These are phyloP conservation scores for Melinaea marsaeus DNA, from an alignment of 2,888 invertebrate genomes.

Conservation along the genomic window DNA sequence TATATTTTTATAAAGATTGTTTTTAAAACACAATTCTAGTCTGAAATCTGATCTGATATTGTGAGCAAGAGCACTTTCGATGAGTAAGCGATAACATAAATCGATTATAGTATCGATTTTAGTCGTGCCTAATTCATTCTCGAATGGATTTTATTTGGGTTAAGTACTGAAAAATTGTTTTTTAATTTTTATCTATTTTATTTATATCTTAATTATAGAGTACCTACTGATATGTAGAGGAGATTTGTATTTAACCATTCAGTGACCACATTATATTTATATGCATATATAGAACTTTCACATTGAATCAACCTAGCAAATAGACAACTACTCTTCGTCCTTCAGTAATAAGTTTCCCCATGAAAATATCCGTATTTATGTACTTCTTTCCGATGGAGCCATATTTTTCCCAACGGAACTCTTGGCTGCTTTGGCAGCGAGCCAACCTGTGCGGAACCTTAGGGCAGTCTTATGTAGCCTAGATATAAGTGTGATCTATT, in stretches of 20 bases:
- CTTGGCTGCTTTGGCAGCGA: constrained; percentile 40
- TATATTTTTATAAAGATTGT: not conserved
- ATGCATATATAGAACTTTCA: no score
- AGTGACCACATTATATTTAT: no score
- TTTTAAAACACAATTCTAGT: not conserved
- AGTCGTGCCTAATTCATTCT: not conserved
- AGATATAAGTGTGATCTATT: constrained; percentile 40
- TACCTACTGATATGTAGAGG: no score
- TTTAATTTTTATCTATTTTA: no score
- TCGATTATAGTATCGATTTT: not conserved
- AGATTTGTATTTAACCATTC: no score
- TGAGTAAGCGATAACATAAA: constrained; percentile 1
- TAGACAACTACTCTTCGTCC: not conserved
- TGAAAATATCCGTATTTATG: constrained; percentile 35
- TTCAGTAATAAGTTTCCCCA: constrained; percentile 16
- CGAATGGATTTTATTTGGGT: no score
- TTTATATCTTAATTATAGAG: no score
- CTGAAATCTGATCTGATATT: not conserved
- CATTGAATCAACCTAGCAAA: no score
- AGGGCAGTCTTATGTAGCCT: constrained; percentile 45
- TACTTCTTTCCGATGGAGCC: constrained; percentile 43
- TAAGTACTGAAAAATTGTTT: no score
- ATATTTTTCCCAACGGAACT: constrained; percentile 38
- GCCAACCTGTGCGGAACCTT: constrained; percentile 44
- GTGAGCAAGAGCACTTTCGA: not conserved